Percentiles rank a stretch among this genome's conserved stretches.
Conservation (phyloP, 2,797 vertebrate genomes). For the Bradypodion pumilum region DNA sequence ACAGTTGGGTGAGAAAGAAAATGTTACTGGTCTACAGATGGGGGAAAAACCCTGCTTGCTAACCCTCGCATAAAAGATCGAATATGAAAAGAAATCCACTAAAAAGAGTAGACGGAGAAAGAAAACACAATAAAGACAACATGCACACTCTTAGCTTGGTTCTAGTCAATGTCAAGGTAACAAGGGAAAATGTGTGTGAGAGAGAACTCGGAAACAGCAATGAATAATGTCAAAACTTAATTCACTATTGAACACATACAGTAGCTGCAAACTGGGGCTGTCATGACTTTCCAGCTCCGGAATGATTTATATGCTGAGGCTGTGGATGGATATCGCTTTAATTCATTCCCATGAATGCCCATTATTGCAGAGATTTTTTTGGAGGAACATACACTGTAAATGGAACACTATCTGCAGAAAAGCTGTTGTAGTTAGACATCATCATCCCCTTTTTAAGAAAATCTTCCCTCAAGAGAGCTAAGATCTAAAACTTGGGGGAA, state of each 20-base stretch:
- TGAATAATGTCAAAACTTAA: slow-evolving; percentile 44
- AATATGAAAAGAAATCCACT: neutral
- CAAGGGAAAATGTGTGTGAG: slow-evolving; percentile 26
- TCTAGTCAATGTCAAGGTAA: slow-evolving; percentile 31
- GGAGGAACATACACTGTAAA: slow-evolving; percentile 19
- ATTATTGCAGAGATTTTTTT: slow-evolving; percentile 28
- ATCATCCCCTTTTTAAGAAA: slow-evolving; percentile 34
- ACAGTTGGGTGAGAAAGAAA: neutral
- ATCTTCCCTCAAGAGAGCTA: slow-evolving; percentile 50
- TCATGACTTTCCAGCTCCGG: slow-evolving; percentile 36
- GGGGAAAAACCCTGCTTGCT: neutral
- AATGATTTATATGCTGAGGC: slow-evolving; percentile 46
- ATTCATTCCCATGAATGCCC: slow-evolving; percentile 26
- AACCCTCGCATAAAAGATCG: neutral
- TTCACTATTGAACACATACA: slow-evolving; percentile 17
- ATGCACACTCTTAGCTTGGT: neutral
- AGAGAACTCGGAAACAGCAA: slow-evolving; percentile 38
- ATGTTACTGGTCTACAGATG: neutral
- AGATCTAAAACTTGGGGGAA: slow-evolving; percentile 20
- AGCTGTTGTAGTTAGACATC: slow-evolving; percentile 40
- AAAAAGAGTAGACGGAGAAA: neutral
- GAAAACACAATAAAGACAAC: neutral
- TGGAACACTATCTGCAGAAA: slow-evolving; percentile 27
- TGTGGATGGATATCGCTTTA: slow-evolving; percentile 27
- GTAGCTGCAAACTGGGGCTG: slow-evolving; percentile 27